Conservation (phyloP, 2,113 vertebrate genomes). For the Conger conger region DNA sequence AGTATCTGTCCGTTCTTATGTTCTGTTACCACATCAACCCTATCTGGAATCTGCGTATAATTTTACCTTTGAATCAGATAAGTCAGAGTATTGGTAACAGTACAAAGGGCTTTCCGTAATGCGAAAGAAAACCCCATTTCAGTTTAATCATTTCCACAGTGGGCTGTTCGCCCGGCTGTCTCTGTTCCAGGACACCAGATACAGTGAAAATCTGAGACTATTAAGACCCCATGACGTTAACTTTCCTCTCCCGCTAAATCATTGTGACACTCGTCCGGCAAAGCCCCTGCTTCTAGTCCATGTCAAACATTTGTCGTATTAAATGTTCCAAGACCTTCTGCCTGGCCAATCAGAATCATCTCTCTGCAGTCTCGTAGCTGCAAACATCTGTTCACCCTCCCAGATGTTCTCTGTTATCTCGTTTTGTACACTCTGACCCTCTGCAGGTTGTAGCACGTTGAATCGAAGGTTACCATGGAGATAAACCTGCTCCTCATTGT, state of each 20-base stretch:
- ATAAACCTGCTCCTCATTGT: not conserved
- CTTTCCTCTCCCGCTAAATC: not conserved
- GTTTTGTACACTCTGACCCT: not conserved
- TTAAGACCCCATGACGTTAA: not conserved
- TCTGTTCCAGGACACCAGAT: not conserved
- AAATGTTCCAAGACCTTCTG: not conserved
- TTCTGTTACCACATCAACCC: not conserved
- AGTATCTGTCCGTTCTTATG: not conserved
- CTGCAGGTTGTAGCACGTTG: not conserved
- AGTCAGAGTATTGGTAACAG: not conserved
- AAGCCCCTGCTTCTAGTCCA: not conserved
- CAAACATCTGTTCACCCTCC: not conserved
- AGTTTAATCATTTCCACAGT: not conserved
- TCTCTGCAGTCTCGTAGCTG: not conserved
- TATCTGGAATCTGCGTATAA: not conserved
- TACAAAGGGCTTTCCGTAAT: not conserved
- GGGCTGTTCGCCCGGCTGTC: not conserved
- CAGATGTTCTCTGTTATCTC: not conserved
- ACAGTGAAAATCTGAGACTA: not conserved
- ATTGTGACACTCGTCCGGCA: not conserved
- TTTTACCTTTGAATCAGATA: not conserved
- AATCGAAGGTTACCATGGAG: not conserved
- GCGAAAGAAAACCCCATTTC: not conserved
- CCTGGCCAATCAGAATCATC: not conserved
- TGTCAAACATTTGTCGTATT: not conserved